Evolutionary conservation across 2,888 invertebrate genomes (phyloP).

Genomic region (Portevinia maculata): DNA sequence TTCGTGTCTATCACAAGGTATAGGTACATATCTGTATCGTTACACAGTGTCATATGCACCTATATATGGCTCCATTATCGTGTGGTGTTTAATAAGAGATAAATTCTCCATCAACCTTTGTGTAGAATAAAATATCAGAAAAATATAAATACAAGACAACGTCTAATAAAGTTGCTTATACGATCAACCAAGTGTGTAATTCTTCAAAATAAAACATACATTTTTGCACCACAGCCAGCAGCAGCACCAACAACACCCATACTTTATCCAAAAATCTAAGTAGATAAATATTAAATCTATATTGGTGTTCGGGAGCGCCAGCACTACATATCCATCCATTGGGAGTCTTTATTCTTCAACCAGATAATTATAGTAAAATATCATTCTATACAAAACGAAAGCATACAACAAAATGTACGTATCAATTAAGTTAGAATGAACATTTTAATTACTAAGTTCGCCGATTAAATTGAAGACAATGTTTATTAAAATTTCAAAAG

Average conservation of each 20-base stretch:
- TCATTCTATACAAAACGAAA: constrained; percentile 8
- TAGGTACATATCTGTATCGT: background rate
- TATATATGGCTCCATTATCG: constrained; percentile 7
- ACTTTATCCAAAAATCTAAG: constrained; percentile 16
- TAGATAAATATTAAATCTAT: constrained; percentile 47
- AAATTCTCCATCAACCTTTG: constrained; percentile 33
- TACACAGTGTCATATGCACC: background rate
- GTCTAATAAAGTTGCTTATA: constrained; percentile 45
- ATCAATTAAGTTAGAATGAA: constrained; percentile 12
- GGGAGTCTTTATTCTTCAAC: constrained; percentile 39
- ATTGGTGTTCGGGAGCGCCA: constrained; percentile 16
- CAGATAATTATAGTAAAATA: constrained; percentile 23
- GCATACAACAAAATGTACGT: constrained; percentile 51
- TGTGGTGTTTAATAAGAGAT: constrained; percentile 35
- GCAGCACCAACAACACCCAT: background rate
- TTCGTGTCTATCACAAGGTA: constrained; percentile 17
- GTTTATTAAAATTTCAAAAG: background rate
- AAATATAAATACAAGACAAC: constrained; percentile 39
- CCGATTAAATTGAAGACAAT: constrained; percentile 57
- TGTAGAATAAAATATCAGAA: constrained; percentile 3
- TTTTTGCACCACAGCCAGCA: constrained; percentile 34
- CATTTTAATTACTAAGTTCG: constrained; percentile 4
- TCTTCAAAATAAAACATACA: constrained; percentile 29
- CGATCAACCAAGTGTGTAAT: constrained; percentile 49
- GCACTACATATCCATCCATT: constrained; percentile 29